These are phyloP conservation scores for Apodemia mormo DNA, from an alignment of 2,888 invertebrate species.

Conservation along the genomic window DNA sequence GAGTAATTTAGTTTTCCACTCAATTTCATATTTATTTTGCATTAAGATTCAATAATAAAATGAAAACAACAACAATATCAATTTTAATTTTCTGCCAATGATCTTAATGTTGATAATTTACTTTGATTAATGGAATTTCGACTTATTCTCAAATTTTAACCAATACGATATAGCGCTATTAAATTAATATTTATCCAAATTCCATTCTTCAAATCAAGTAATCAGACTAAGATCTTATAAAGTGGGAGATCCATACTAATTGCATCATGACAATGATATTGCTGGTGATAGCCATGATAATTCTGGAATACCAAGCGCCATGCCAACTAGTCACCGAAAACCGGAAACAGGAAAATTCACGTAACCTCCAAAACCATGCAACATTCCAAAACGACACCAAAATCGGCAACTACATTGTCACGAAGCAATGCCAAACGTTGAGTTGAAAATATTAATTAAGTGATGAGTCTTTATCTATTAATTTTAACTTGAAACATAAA, in stretches of 20 bases:
- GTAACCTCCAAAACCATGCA: constrained; percentile 67
- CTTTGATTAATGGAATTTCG: neutral
- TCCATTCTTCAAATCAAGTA: neutral
- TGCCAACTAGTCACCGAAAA: constrained; percentile 62
- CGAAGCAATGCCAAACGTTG: constrained; percentile 74
- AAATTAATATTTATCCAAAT: neutral
- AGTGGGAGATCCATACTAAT: constrained; percentile 68
- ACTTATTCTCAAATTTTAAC: neutral
- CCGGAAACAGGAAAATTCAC: constrained; percentile 45
- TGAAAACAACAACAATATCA: neutral
- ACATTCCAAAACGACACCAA: constrained; percentile 74
- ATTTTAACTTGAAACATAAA: neutral
- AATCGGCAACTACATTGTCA: constrained; percentile 81
- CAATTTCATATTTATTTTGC: neutral
- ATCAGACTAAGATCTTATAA: constrained; percentile 28
- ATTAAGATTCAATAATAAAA: neutral
- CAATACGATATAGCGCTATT: neutral
- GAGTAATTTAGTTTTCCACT: neutral
- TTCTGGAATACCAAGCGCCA: constrained; percentile 63
- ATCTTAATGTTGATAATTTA: neutral
- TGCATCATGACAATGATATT: constrained; percentile 82
- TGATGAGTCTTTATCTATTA: constrained; percentile 42
- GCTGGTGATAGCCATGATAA: constrained; percentile 79
- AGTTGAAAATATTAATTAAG: constrained; percentile 42
- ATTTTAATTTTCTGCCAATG: neutral